Evolutionary conservation across 1,140 invertebrate species (phyloP), one percentile per base, ranked within the genome.

Genomic region (Nephotettix cincticeps): DNA sequence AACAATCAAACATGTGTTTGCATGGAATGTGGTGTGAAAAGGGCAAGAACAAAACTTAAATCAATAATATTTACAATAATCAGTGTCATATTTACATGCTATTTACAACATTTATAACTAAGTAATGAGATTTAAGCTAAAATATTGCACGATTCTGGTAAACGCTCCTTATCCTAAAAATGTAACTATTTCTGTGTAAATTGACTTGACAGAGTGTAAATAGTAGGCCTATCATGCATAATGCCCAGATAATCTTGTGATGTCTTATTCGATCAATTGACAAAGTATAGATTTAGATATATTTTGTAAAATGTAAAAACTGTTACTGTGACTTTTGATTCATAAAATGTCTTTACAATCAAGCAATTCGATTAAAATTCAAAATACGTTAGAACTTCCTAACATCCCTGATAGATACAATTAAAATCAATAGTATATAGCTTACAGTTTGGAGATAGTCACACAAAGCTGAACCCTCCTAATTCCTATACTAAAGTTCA

Each of bases 91-190:
- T 51, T 6, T 51, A 51, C 47, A 51, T 3, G 19, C 21, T 51
- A 51, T 51, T 19, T 51, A 51, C 47, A 51, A 51, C n/a, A 36
- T 14, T 6, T 51, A 51, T 19, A 4, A 51, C 47, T 51, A 51
- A n/a, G 36, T 40, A 40, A 40, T 40, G 6, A 17, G 6, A 9
- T 9, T 40, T 40, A 40, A 40, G 36, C 36, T 40, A 51, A 51
- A n/a, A 51, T 51, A 51, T 51, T 51, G 47, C 47, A 51, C 47
- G 21, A 51, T 51, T 51, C n/a, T 51, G 47, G 47, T 51, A 51
- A 51, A 51, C 47, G 21, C 4, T 51, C 14, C 47, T 51, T 51
- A 51, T 51, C 3, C 21, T 21, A 19, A 51, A 51, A n/a, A 17
- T 21, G 14, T 51, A 11, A 51, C 47, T 51, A 51, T 51, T 21